Evolutionary conservation across 2,888 invertebrate genomes (phyloP).

Genomic region (Lymantria monacha): DNA sequence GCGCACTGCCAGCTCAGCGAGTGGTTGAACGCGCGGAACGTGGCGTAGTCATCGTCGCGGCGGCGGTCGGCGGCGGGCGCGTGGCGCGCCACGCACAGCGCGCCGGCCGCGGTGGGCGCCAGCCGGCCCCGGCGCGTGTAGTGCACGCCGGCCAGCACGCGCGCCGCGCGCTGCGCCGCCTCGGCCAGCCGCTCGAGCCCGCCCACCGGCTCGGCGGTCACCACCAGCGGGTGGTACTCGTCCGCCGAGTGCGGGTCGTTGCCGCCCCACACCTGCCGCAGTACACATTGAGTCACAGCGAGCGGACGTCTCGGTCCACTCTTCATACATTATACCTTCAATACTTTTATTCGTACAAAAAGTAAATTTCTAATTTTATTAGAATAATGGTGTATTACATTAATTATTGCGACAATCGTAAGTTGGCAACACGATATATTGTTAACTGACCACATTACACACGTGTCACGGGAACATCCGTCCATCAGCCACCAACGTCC

Average conservation of each 20-base stretch:
- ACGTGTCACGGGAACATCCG: too few species aligned
- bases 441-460: too few species aligned
- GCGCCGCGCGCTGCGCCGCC: slow-evolving; percentile 70
- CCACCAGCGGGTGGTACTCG: slow-evolving; percentile 94
- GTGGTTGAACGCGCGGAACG: slow-evolving; percentile 93
- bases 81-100: slow-evolving; percentile 88
- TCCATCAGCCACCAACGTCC: too few species aligned
- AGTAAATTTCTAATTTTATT: too few species aligned
- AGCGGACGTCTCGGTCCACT: too few species aligned
- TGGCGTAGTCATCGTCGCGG: slow-evolving; percentile 88
- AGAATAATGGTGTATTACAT: too few species aligned
- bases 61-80: slow-evolving; percentile 86
- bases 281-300: neutral
- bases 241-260: slow-evolving; percentile 93
- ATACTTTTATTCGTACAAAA: too few species aligned
- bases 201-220: slow-evolving; percentile 92
- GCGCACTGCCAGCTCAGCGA: slow-evolving; percentile 88
- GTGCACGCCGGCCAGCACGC: slow-evolving; percentile 85
- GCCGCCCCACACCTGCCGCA: slow-evolving; percentile 87
- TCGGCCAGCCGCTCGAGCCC: slow-evolving; percentile 88
- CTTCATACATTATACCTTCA: too few species aligned
- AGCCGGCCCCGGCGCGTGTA: slow-evolving; percentile 92
- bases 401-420: too few species aligned
- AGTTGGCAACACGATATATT: too few species aligned
- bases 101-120: slow-evolving; percentile 89